Conservation (phyloP, 2,888 invertebrate genomes). For the Apamea sordens region DNA sequence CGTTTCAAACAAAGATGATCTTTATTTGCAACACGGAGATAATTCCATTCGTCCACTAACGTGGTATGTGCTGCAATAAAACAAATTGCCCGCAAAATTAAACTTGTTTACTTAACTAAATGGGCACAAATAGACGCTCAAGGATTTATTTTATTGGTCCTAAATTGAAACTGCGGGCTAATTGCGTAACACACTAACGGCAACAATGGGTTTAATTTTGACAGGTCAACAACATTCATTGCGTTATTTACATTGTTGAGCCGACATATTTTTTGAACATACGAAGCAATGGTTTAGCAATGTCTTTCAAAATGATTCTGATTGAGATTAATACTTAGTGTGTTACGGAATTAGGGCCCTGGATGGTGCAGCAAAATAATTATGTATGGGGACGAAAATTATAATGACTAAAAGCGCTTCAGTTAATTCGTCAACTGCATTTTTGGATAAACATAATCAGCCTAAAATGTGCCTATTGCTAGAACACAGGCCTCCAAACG, state of each 20-base stretch:
- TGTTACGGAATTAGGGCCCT: neutral
- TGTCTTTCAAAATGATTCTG: too few species aligned
- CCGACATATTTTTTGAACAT: too few species aligned
- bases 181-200: too few species aligned
- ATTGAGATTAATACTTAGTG: too few species aligned
- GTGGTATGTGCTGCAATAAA: constrained; percentile 64
- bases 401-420: neutral
- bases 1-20: constrained; percentile 62
- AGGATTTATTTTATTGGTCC: constrained; percentile 51
- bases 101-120: constrained; percentile 64
- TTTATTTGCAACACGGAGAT: constrained; percentile 65
- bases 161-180: constrained; percentile 33
- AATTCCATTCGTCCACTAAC: constrained; percentile 41
- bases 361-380: neutral
- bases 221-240: too few species aligned
- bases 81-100: constrained; percentile 68
- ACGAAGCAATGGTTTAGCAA: too few species aligned
- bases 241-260: too few species aligned
- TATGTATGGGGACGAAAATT: neutral
- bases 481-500: neutral
- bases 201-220: too few species aligned
- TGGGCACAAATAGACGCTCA: constrained; percentile 38
- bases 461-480: neutral
- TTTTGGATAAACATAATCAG: neutral
- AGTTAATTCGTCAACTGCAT: neutral